Conservation (phyloP, 2,797 vertebrate species). For the Mormyrops attenuatus region DNA sequence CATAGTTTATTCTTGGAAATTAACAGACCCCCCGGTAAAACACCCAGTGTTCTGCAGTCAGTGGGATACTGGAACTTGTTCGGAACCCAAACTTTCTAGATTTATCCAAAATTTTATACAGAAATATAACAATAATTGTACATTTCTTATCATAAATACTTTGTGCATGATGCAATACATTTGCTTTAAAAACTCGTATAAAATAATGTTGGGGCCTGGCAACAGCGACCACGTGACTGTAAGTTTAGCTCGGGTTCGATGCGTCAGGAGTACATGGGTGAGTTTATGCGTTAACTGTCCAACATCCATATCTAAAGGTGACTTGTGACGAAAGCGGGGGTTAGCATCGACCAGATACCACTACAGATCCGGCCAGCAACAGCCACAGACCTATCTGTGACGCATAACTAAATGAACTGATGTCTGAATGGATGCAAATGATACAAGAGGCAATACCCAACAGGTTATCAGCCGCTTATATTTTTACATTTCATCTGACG, state of each 20-base stretch:
- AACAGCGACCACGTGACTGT: background rate
- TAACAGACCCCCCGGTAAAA: background rate
- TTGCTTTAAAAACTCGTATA: background rate
- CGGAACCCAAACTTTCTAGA: background rate
- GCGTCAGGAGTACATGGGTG: background rate
- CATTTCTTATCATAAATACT: background rate
- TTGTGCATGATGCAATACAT: background rate
- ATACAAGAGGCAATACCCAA: background rate
- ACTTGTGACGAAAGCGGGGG: background rate
- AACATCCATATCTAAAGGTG: background rate
- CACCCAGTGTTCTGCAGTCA: background rate
- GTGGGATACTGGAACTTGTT: background rate
- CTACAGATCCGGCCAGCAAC: background rate
- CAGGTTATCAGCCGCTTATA: background rate
- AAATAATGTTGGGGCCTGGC: background rate
- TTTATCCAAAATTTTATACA: background rate
- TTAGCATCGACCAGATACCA: background rate
- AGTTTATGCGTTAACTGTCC: background rate
- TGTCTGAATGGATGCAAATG: background rate
- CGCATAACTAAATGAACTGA: constrained; percentile 3
- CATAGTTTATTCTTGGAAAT: background rate
- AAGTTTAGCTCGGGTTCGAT: background rate
- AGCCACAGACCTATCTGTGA: background rate
- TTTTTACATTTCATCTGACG: background rate
- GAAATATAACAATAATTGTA: background rate